A percentile compares a stretch with the other conserved stretches of the same genome.
Conservation (phyloP, 2,113 vertebrate species). For the Cisticola juncidis region DNA sequence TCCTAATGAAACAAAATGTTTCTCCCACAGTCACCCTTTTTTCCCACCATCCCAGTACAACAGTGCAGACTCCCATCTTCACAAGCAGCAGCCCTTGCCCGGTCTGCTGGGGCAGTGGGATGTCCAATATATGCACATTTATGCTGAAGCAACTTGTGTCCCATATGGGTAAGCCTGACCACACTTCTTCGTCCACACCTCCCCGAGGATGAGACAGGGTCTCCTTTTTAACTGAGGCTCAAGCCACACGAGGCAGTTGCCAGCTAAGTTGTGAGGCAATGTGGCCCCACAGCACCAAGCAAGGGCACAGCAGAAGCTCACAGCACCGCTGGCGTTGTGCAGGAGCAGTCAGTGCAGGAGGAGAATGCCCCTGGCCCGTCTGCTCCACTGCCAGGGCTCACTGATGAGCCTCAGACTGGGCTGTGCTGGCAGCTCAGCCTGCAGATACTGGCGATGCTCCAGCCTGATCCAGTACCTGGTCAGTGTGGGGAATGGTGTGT, state of each 20-base stretch:
- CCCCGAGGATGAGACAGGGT: not conserved
- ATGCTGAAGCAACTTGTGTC: not conserved
- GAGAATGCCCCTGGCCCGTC: not conserved
- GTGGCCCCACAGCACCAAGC: not conserved
- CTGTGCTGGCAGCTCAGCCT: not conserved
- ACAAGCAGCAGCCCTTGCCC: not conserved
- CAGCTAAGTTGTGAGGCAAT: not conserved
- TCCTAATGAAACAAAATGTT: not conserved
- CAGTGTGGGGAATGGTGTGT: fast-evolving
- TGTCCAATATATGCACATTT: fast-evolving
- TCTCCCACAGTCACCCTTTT: not conserved
- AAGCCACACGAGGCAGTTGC: not conserved
- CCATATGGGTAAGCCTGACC: not conserved
- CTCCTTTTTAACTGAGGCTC: not conserved
- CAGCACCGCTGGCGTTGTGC: not conserved
- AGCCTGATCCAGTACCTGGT: fast-evolving
- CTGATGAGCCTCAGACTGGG: not conserved
- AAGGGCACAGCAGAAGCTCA: not conserved
- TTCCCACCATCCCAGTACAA: not conserved
- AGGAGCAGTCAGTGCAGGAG: not conserved
- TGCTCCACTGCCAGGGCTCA: not conserved
- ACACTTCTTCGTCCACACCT: not conserved
- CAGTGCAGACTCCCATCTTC: not conserved
- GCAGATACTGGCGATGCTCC: fast-evolving
- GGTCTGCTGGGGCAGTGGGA: not conserved